These are phyloP conservation scores for Mamestra configurata DNA, from an alignment of 1,140 invertebrate species.

Conservation along the genomic window DNA sequence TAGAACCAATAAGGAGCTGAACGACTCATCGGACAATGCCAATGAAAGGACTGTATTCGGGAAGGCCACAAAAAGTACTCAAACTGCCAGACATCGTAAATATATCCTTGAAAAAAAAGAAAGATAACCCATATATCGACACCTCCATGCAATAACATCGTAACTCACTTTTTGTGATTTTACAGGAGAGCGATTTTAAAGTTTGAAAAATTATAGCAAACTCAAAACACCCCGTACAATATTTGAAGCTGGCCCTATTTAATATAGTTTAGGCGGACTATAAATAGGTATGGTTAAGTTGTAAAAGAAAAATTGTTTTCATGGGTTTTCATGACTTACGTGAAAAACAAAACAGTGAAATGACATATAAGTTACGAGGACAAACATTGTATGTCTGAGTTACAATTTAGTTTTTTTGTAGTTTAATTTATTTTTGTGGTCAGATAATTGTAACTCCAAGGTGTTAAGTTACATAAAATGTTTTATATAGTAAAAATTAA, in stretches of 20 bases:
- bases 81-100: too few relatives aligned
- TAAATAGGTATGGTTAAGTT: not conserved
- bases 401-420: too few relatives aligned
- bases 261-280: constrained; percentile 14
- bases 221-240: not conserved
- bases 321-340: constrained; percentile 15
- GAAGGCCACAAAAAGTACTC: too few relatives aligned
- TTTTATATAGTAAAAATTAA: too few relatives aligned
- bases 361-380: constrained; percentile 7
- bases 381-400: not conserved
- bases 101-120: too few relatives aligned
- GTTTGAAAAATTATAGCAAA: constrained; percentile 7
- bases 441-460: too few relatives aligned
- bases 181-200: not conserved
- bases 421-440: too few relatives aligned
- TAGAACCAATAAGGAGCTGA: too few relatives aligned
- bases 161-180: constrained; percentile 20
- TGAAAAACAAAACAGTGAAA: constrained; percentile 12
- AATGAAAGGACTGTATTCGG: too few relatives aligned
- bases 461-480: too few relatives aligned
- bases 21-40: too few relatives aligned
- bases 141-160: constrained; percentile 16
- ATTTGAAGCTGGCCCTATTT: not conserved
- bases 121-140: too few relatives aligned
- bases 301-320: constrained; percentile 16